A percentile compares a stretch with the other conserved stretches of the same genome.
phyloP scores from a whole-genome alignment of 2,113 vertebrate genomes.

The Mixornis gularis region DNA sequence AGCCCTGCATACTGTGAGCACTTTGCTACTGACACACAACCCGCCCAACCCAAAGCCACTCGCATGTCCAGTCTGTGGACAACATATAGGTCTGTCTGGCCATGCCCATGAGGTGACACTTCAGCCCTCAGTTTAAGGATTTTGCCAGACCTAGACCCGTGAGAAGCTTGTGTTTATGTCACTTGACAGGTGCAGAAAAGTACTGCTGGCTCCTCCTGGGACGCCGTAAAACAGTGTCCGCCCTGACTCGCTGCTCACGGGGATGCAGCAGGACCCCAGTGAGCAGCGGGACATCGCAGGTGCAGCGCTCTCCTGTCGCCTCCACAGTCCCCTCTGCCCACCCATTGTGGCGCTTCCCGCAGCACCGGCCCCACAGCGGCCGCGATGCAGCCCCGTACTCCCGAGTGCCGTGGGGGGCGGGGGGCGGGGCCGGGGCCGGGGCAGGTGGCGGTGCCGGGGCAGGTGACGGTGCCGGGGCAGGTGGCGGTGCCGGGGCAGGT shows the following conservation, averaged over 20 bases:
- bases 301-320: not conserved
- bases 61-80: accelerated
- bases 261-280: not conserved
- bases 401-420: not conserved
- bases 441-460: not conserved
- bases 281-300: not conserved
- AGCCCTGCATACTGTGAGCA: accelerated
- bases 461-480: not conserved
- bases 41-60: not conserved
- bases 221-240: accelerated
- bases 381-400: not conserved
- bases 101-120: too few species aligned
- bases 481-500: not conserved
- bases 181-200: not conserved
- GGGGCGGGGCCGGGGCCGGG: not conserved
- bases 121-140: not conserved
- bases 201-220: not conserved
- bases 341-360: not conserved
- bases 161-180: not conserved
- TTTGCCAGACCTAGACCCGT: not conserved
- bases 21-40: not conserved
- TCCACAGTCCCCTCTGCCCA: not conserved
- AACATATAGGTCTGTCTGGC: not conserved
- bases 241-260: not conserved
- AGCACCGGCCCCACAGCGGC: not conserved